phyloP scores from a whole-genome alignment of 2,888 invertebrate genomes.

The Eupithecia pulchellata region DNA sequence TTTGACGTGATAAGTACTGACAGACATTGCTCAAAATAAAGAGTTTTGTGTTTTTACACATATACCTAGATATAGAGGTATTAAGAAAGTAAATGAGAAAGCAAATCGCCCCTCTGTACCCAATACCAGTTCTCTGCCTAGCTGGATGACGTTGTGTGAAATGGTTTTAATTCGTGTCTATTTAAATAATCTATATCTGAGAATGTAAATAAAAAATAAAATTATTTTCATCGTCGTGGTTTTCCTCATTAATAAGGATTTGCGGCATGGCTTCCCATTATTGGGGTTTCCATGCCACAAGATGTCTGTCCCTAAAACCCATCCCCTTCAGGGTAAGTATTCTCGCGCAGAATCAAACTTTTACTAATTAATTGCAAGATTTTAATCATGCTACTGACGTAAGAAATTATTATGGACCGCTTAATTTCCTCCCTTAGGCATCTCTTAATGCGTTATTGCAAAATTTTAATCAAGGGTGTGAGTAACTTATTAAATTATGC shows the following conservation, averaged over 20 bases:
- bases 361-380: slow-evolving; percentile 82
- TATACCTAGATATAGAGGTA: not conserved
- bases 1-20: slow-evolving; percentile 5
- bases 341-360: slow-evolving; percentile 61
- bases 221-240: not conserved
- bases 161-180: too few relatives aligned
- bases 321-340: slow-evolving; percentile 55
- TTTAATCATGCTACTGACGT: slow-evolving; percentile 81
- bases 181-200: not conserved
- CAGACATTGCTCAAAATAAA: not conserved
- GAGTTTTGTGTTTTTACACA: not conserved
- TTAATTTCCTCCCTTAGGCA: slow-evolving; percentile 81
- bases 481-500: slow-evolving; percentile 83
- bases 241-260: slow-evolving; percentile 4
- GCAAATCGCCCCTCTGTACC: not conserved
- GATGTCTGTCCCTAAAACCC: slow-evolving; percentile 40
- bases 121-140: not conserved
- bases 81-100: not conserved
- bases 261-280: not conserved
- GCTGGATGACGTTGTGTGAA: not conserved
- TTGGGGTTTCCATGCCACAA: not conserved
- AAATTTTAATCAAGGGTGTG: slow-evolving; percentile 85
- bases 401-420: slow-evolving; percentile 82
- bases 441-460: slow-evolving; percentile 80
- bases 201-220: not conserved